Base-by-base conservation (phyloP, 2,797 vertebrate genomes). In the Hylomyscus alleni region DNA sequence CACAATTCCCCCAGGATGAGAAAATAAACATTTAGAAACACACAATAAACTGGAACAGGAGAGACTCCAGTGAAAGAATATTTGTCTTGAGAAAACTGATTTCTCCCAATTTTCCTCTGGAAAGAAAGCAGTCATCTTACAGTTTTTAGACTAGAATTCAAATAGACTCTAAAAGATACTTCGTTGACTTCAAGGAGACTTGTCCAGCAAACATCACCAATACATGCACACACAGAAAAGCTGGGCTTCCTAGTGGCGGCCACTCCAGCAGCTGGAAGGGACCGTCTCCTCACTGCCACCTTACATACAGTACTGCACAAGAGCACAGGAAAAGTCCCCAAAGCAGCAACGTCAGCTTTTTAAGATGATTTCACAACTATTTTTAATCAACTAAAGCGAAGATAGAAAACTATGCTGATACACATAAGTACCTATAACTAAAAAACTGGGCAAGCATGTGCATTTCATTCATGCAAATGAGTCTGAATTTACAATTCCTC, bases 381-480 rank as follows among this genome's bases (percentile, higher is more conserved):
- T 65, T 84, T 76, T 37, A 93, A 72, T n/a, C 2, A 37, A 31
- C n/a, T 91, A 93, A 81, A 96, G 52, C 56, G 98, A 96, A 44
- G 26, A 52, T 24, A 96, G 72, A 95, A 94, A 96, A 89, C 26
- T 44, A 95, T 40, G 81, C 65, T 85, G 58, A 85, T 86, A 37
- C 90, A 95, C 14, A 10, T 40, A 92, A 91, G 81, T 93, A 94
- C 92, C 88, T 78, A 89, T 24, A 94, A 89, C 91, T 95, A 97
- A 97, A 97, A 58, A 94, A 88, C 2, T 97, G 89, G 52, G n/a
- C 86, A 96, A 58, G 84, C 82, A 87, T 80, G 73, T 56, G 90
- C 90, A 97, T 97, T 96, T 93, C 89, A 95, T 92, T 97, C 85
- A 96, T 95, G 95, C 90, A 97, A 97, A 98, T 95, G 40, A 96